Percentiles rank a stretch among this genome's conserved stretches.
phyloP scores from a whole-genome alignment of 2,888 invertebrate genomes.

The Pterostichus niger region DNA sequence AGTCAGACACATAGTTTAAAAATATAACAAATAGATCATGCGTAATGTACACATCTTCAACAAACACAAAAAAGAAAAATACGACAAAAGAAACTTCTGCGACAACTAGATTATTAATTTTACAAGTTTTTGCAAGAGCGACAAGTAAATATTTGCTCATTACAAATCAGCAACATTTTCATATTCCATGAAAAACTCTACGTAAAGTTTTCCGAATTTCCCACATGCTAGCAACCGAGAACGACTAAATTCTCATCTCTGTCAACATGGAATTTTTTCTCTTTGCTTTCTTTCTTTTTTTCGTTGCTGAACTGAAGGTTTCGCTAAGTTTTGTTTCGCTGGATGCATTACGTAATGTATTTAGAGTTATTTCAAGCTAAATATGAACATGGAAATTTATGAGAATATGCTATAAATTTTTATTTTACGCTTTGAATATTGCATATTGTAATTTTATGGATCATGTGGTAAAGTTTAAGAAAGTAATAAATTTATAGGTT shows the following conservation, averaged over 20 bases:
- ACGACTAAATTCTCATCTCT: background rate
- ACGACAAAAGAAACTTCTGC: conserved; percentile 11
- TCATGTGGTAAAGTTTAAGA: too few species aligned
- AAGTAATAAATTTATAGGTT: too few species aligned
- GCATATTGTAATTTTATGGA: too few species aligned
- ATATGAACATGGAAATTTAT: background rate
- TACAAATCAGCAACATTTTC: conserved; percentile 38
- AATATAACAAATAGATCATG: background rate
- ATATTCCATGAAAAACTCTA: conserved; percentile 5
- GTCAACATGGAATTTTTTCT: background rate
- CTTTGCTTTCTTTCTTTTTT: conserved; percentile 4
- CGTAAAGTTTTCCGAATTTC: conserved; percentile 13
- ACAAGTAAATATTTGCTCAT: conserved; percentile 44
- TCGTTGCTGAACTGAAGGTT: background rate
- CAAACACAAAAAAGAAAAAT: background rate
- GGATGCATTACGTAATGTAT: background rate
- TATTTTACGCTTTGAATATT: too few species aligned
- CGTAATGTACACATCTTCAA: background rate
- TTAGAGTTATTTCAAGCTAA: background rate
- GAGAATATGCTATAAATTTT: background rate
- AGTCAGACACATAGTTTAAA: background rate
- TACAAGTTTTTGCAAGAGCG: conserved; percentile 13
- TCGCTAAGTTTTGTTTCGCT: background rate
- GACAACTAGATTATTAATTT: conserved; percentile 31
- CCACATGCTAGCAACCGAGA: background rate